Evolutionary conservation across 2,888 invertebrate genomes (phyloP), one percentile per base, ranked within the genome.

Genomic region (Elegia similella): DNA sequence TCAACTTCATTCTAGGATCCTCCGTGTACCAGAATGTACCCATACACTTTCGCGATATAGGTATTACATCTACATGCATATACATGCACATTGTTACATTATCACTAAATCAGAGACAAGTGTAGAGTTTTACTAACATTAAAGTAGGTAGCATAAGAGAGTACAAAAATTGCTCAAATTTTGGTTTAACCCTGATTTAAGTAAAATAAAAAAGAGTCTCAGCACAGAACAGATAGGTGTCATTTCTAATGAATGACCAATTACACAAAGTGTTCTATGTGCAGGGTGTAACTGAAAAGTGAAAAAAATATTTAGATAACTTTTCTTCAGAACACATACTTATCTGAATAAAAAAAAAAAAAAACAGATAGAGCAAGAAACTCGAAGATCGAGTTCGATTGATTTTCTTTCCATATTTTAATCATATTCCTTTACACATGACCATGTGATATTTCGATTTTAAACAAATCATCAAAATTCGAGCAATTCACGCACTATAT

Each of bases 31-130:
- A 70, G 59, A 61, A 56, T 54, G 67, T 70, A 54, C 75, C 75
- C 50, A 66, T 75, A 52, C 56, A 66, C 63, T 75, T 73, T 70
- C 69, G 63, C 34, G 63, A 62, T 60, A 68, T 73, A 75, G 75
- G 73, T 74, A 72, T 64, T 58, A 58, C 43, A 56, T 61, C 46
- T 55, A n/a, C n/a, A n/a, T n/a, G n/a, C n/a, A n/a, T n/a, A 50
- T 61, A 60, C 58, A 60, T 32, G 56, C 59, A 60, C 59, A 38
- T 34, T 52, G 57, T 46, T 6, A 32, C 38, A 46, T 1, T 15
- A 52, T 52, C 10, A 32, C 38, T 47, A 43, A 50, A 30, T 42
- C 16, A 46, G 42, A 55, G 44, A 52, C 5, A 30, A 17, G 12
- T 8, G 23, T 46, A 52, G 56, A 42, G 15, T 55, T 23, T 46